Base-by-base conservation (phyloP, 2,888 invertebrate species). In the Timandra comae region DNA sequence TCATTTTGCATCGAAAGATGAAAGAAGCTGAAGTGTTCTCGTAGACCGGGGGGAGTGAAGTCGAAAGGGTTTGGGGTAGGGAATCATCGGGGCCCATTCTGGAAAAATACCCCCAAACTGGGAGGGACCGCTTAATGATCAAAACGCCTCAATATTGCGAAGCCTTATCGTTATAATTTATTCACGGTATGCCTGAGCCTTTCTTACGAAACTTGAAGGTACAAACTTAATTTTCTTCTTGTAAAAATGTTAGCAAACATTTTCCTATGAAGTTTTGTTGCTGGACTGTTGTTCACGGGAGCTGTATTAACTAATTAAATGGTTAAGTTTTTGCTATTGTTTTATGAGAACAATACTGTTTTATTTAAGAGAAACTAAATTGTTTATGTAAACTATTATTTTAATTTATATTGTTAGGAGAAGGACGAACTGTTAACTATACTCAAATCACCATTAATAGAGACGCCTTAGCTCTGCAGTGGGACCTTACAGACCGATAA, bases 111-210 rank as follows among this genome's bases (percentile, higher is more conserved):
- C 62, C 58, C 50, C 59, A 59, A 64, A 62, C 58, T 49, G 41
- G 51, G 45, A 12, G 38, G 46, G 32, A 29, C 39, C 64, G 56
- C 63, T 73, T 77, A 77, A 78, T 77, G 79, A 81, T 80, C 77
- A 77, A 73, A 77, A 76, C 77, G 76, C 72, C 78, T 72, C 76
- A 79, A 81, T 80, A 81, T 75, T 73, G 72, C 75, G 71, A 70
- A 70, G 74, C 66, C 75, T 78, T 79, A 78, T 78, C 78, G 69
- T 78, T 76, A 80, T 82, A 79, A 82, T 80, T 84, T 81, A 82
- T 84, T 82, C 80, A 81, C 62, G 63, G 64, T 63, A 63, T 56
- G 71, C 63, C 68, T n/a, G 63, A 62, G 62, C 56, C 55, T 46
- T 44, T 29, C 47, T 42, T 43, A 44, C 45, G 37, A 41, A 24